Conservation (phyloP, 2,797 vertebrate species). For the Distichodus sexfasciatus region DNA sequence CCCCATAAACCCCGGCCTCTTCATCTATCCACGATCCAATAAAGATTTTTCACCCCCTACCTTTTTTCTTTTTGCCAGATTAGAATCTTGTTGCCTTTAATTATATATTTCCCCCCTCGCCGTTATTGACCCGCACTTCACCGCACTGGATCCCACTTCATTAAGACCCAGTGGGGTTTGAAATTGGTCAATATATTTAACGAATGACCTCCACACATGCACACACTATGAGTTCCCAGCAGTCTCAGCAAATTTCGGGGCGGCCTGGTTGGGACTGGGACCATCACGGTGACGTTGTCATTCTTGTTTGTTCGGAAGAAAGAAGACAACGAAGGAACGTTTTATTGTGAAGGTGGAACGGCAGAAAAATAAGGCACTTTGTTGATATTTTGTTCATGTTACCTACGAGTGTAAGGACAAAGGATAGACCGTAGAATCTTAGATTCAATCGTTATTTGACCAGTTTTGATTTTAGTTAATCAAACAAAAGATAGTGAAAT, state of each 20-base stretch:
- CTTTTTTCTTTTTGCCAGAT: too few relatives aligned
- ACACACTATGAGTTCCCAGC: conserved; percentile 52
- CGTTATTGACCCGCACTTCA: conserved; percentile 68
- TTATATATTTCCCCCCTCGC: conserved; percentile 61
- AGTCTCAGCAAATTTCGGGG: conserved; percentile 57
- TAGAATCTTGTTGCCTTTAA: conserved; percentile 73
- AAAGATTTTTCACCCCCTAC: conserved; percentile 56
- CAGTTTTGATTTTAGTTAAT: too few relatives aligned
- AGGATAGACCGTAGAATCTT: too few relatives aligned
- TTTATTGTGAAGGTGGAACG: too few relatives aligned
- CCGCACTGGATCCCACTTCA: conserved; percentile 61
- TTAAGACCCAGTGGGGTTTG: conserved; percentile 68
- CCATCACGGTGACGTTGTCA: conserved; percentile 18
- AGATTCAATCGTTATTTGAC: too few relatives aligned
- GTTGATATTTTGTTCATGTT: too few relatives aligned
- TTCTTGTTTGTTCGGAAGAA: too few relatives aligned
- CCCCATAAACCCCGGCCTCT: conserved; percentile 37
- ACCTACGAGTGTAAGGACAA: too few relatives aligned
- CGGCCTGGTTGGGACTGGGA: conserved; percentile 25
- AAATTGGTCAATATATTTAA: conserved; percentile 66
- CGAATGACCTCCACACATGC: conserved; percentile 62
- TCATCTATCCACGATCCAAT: conserved; percentile 58
- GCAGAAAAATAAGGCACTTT: too few relatives aligned
- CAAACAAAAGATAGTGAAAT: too few relatives aligned
- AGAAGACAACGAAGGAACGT: too few relatives aligned